phyloP scores from a whole-genome alignment of 2,888 invertebrate genomes.

The Rhodophaea formosa region DNA sequence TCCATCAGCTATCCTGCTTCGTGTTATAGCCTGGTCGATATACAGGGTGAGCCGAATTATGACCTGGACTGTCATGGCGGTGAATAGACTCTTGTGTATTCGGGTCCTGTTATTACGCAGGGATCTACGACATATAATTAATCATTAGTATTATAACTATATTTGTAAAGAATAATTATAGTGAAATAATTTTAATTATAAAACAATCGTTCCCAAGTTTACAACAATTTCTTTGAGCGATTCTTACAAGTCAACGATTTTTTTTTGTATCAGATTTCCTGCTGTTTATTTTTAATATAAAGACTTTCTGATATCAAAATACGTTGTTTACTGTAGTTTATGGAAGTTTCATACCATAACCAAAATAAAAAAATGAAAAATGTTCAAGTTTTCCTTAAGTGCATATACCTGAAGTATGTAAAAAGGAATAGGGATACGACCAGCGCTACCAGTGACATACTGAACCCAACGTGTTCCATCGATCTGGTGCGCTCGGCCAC shows the following conservation, averaged over 20 bases:
- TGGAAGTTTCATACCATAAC: too few relatives aligned
- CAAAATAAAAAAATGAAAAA: too few relatives aligned
- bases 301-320: too few relatives aligned
- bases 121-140: constrained; percentile 72
- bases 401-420: constrained; percentile 86
- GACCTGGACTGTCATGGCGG: constrained; percentile 90
- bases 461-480: constrained; percentile 91
- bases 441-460: constrained; percentile 88
- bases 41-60: constrained; percentile 87
- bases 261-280: too few relatives aligned
- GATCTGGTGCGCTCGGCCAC: constrained; percentile 87
- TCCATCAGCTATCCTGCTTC: constrained; percentile 53
- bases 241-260: too few relatives aligned
- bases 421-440: constrained; percentile 90
- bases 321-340: too few relatives aligned
- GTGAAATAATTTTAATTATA: too few relatives aligned
- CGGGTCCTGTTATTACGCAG: constrained; percentile 90
- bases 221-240: too few relatives aligned
- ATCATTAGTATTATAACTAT: neutral
- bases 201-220: too few relatives aligned
- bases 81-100: constrained; percentile 92
- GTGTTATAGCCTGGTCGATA: constrained; percentile 85
- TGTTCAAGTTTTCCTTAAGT: too few relatives aligned
- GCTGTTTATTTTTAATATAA: too few relatives aligned
- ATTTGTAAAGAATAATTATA: too few relatives aligned